Percentiles rank a stretch among this genome's conserved stretches.
Evolutionary conservation across 2,113 vertebrate species (phyloP).

Genomic region (Actenoides hombroni): DNA sequence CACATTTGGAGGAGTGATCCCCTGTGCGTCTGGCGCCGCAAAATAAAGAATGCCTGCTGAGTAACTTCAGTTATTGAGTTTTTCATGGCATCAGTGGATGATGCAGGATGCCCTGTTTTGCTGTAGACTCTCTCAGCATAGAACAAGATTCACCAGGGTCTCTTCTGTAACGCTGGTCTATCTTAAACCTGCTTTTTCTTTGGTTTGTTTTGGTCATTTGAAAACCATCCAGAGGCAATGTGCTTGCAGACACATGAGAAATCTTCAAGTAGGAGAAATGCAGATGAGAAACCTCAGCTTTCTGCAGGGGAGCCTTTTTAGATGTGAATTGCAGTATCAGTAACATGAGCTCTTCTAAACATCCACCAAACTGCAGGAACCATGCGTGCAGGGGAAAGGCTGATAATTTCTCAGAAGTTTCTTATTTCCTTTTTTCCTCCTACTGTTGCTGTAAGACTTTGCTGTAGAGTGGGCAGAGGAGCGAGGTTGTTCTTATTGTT

Average conservation of each 20-base stretch:
- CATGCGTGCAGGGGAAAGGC: not conserved
- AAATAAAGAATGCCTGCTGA: too few species aligned
- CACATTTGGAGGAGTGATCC: too few species aligned
- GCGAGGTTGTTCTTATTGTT: fast-evolving
- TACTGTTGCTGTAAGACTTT: not conserved
- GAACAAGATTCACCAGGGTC: not conserved
- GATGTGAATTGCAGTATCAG: not conserved
- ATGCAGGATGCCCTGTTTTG: not conserved
- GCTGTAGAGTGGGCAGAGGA: not conserved
- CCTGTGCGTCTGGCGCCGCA: too few species aligned
- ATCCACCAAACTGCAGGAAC: not conserved
- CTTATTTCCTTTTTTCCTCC: not conserved
- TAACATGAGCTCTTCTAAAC: not conserved
- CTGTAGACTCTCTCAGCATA: not conserved
- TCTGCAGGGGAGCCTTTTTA: not conserved
- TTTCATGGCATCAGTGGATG: not conserved
- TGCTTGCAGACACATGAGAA: not conserved
- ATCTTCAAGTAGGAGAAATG: not conserved
- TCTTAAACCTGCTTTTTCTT: not conserved
- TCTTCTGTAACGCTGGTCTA: not conserved
- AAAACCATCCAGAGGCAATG: not conserved
- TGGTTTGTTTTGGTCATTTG: not conserved
- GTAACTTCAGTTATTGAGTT: too few species aligned
- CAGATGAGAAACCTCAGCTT: not conserved
- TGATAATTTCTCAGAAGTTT: not conserved